A percentile compares a stretch with the other conserved stretches of the same genome.
These are phyloP conservation scores for Carapus acus DNA, from an alignment of 2,797 vertebrate genomes.

Conservation along the genomic window DNA sequence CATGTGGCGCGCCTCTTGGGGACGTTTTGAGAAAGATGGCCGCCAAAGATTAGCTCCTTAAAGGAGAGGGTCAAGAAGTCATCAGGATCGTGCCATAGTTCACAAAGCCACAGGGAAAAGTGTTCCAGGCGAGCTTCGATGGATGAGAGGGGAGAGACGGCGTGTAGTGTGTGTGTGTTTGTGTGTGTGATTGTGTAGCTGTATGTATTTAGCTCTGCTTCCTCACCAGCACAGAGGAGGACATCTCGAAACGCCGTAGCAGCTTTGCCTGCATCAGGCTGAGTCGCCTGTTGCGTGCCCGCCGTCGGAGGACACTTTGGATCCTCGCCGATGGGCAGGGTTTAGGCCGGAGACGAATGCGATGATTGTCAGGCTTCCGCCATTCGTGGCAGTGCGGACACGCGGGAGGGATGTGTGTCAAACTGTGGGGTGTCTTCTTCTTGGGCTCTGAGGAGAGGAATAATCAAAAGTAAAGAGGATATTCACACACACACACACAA, in stretches of 20 bases:
- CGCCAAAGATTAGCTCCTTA: no score
- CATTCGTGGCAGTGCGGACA: conserved; percentile 86
- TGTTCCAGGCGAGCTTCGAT: no score
- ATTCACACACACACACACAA: no score
- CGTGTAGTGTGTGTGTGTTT: conserved; percentile 21
- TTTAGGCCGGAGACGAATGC: conserved; percentile 81
- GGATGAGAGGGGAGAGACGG: conserved; percentile 24
- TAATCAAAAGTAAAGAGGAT: no score
- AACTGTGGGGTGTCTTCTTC: conserved; percentile 36
- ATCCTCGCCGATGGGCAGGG: conserved; percentile 69
- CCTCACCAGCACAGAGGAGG: conserved; percentile 82
- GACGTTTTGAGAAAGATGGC: no score
- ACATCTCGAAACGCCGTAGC: conserved; percentile 76
- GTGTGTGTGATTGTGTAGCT: conserved; percentile 9
- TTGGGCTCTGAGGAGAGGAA: conserved; percentile 22
- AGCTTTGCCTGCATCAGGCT: conserved; percentile 76
- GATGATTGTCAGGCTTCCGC: conserved; percentile 71
- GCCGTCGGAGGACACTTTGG: conserved; percentile 73
- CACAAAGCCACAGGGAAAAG: no score
- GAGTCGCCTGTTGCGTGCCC: conserved; percentile 72
- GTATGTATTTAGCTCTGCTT: conserved; percentile 10
- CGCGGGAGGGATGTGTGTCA: conserved; percentile 37
- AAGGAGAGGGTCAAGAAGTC: no score
- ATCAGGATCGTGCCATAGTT: no score
- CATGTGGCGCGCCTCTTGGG: no score